phyloP scores from a whole-genome alignment of 2,797 vertebrate species.

The Centropyge bicolor region DNA sequence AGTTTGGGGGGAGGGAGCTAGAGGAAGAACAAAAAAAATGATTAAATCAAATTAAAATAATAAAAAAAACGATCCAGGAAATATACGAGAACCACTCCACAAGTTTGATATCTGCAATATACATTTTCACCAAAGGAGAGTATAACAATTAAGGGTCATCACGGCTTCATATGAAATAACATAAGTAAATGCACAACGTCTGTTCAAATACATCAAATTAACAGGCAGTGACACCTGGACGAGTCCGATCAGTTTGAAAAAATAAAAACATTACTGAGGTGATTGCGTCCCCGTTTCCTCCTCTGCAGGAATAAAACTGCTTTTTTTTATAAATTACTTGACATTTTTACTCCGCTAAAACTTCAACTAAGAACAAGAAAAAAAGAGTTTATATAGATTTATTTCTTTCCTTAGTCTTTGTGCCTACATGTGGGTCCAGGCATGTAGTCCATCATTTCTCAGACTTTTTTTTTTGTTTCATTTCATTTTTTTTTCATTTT shows the following conservation, averaged over 20 bases:
- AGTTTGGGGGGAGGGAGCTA: conserved; percentile 31
- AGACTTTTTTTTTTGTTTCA: conserved; percentile 5
- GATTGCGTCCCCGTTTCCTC: conserved; percentile 26
- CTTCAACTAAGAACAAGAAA: conserved; percentile 66
- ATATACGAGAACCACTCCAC: conserved; percentile 94
- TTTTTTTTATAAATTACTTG: conserved; percentile 61
- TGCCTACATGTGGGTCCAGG: conserved; percentile 46
- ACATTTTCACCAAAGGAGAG: conserved; percentile 92
- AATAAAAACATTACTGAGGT: conserved; percentile 42
- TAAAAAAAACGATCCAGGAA: conserved; percentile 84
- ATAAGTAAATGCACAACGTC: conserved; percentile 83
- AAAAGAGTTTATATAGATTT: conserved; percentile 70
- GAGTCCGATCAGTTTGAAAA: conserved; percentile 36
- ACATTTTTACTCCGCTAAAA: conserved; percentile 69
- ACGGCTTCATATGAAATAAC: conserved; percentile 85
- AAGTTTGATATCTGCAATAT: conserved; percentile 95
- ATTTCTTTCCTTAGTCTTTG: conserved; percentile 44
- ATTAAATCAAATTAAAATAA: conserved; percentile 8
- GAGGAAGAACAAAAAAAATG: conserved; percentile 23
- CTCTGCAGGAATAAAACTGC: conserved; percentile 52
- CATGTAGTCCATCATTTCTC: conserved; percentile 34
- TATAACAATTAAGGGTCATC: conserved; percentile 85
- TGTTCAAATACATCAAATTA: conserved; percentile 80
- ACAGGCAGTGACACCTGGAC: conserved; percentile 67
- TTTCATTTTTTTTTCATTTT: not conserved